These are phyloP conservation scores for Aphelinus atriplicis DNA, from an alignment of 1,140 invertebrate species.

Conservation along the genomic window DNA sequence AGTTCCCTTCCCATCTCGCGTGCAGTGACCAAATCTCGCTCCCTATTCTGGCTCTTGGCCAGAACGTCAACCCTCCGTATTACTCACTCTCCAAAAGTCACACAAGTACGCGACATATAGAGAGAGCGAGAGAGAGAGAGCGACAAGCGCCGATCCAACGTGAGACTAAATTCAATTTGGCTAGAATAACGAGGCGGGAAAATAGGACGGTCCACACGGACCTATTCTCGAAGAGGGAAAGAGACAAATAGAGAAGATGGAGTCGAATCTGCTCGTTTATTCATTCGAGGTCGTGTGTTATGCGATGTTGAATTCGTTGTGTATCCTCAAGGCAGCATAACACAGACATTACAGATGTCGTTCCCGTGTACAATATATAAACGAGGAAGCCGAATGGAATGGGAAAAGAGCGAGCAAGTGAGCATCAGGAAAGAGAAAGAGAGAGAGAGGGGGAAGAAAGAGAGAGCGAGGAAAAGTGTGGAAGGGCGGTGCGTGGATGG, in stretches of 20 bases:
- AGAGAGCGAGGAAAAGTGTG: background rate
- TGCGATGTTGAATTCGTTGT: background rate
- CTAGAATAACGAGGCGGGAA: conserved; percentile 45
- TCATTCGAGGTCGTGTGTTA: conserved; percentile 10
- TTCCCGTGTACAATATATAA: background rate
- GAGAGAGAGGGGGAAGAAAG: conserved; percentile 1
- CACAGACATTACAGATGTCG: background rate
- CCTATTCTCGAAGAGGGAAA: too few species aligned
- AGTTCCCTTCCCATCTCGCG: background rate
- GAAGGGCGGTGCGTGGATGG: conserved; percentile 40
- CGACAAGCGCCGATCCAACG: conserved; percentile 36
- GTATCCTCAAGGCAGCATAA: background rate
- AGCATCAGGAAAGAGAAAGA: too few species aligned
- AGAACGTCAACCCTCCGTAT: conserved; percentile 30
- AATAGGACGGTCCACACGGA: background rate
- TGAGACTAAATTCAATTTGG: conserved; percentile 56
- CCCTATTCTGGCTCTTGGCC: conserved; percentile 35
- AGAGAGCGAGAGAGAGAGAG: conserved; percentile 22
- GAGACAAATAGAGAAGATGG: too few species aligned
- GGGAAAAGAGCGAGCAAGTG: too few species aligned
- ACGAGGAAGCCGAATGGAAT: too few species aligned
- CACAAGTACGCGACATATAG: background rate
- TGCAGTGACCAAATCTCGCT: background rate
- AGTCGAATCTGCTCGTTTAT: too few species aligned
- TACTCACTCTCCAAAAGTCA: conserved; percentile 15